Evolutionary conservation across 2,797 vertebrate species (phyloP), one percentile per base, ranked within the genome.

Genomic region (Varecia variegata): DNA sequence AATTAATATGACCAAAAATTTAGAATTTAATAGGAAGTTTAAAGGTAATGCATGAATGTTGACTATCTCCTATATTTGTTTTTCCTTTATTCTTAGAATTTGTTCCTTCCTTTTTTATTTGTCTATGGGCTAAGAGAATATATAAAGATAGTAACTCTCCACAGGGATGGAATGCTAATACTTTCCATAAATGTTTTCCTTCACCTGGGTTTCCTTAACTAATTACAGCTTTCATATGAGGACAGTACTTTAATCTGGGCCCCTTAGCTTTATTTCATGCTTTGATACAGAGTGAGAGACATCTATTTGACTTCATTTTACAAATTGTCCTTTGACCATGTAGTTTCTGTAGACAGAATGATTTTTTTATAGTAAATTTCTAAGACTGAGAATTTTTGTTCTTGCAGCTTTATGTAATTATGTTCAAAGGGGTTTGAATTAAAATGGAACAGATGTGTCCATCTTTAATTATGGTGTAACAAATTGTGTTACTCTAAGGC

Each of bases 391-490:
- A 94, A 97, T 97, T 98, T 97, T 89, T 97, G 74, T 96, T 97
- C 97, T 96, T 79, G 84, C 96, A 98, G 47, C 87, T 97, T 97
- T 97, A 90, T 88, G 77, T 97, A 98, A 96, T 97, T 93, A 77
- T 92, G 35, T 96, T 98, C 74, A 97, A 97, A 97, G 94, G 87
- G 81, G 54, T 52, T 98, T 8, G 20, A 97, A 97, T 96, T 96
- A 96, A 98, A 91, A 97, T 97, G 86, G 93, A 98, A 93, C 54
- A 38, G 98, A 98, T 97, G 98, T 71, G 18, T 94, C 88, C 94
- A 93, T 91, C 90, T 45, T 79, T 95, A 97, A 62, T 93, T 97
- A 96, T n/a, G 81, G 82, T 97, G 68, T 94, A 96, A 90, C 89
- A 93, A 71, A 90, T 96, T 95, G 85, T 90, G 32, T 95, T 97